These are phyloP conservation scores for Drosophila nigricruria DNA, from an alignment of 2,888 invertebrate species.

Conservation along the genomic window DNA sequence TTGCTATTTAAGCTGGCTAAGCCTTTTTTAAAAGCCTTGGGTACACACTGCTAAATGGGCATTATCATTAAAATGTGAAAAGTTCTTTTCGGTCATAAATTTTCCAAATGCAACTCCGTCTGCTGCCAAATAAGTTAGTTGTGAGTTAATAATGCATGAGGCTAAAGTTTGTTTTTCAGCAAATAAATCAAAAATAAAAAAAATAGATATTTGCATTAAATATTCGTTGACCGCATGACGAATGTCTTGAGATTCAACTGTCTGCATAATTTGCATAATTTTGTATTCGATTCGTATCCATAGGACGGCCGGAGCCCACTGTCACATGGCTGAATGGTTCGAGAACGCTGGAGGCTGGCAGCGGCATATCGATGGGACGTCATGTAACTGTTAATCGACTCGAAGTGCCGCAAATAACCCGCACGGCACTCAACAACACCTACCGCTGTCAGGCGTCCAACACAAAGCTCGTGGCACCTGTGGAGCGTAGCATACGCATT, in stretches of 20 bases:
- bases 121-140: slow-evolving; percentile 55
- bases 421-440: slow-evolving; percentile 93
- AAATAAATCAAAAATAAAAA: slow-evolving; percentile 33
- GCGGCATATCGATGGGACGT: slow-evolving; percentile 89
- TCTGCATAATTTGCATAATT: slow-evolving; percentile 37
- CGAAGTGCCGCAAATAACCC: slow-evolving; percentile 90
- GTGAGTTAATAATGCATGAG: slow-evolving; percentile 72
- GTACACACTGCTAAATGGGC: slow-evolving; percentile 79
- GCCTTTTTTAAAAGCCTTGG: slow-evolving; percentile 79
- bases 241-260: not conserved
- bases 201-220: slow-evolving; percentile 60
- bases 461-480: slow-evolving; percentile 93
- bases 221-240: slow-evolving; percentile 39
- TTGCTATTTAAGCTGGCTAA: slow-evolving; percentile 79
- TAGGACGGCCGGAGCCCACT: slow-evolving; percentile 93
- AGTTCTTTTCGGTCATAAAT: slow-evolving; percentile 74
- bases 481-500: slow-evolving; percentile 92
- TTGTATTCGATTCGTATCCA: slow-evolving; percentile 24
- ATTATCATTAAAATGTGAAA: slow-evolving; percentile 81
- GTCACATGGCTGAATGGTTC: slow-evolving; percentile 94
- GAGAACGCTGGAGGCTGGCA: slow-evolving; percentile 89
- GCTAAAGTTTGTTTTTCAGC: slow-evolving; percentile 52
- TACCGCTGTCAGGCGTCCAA: slow-evolving; percentile 95
- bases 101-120: slow-evolving; percentile 46
- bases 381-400: slow-evolving; percentile 93